These are phyloP conservation scores for Eugnorisma glareosa DNA, from an alignment of 2,888 invertebrate species.

Conservation along the genomic window DNA sequence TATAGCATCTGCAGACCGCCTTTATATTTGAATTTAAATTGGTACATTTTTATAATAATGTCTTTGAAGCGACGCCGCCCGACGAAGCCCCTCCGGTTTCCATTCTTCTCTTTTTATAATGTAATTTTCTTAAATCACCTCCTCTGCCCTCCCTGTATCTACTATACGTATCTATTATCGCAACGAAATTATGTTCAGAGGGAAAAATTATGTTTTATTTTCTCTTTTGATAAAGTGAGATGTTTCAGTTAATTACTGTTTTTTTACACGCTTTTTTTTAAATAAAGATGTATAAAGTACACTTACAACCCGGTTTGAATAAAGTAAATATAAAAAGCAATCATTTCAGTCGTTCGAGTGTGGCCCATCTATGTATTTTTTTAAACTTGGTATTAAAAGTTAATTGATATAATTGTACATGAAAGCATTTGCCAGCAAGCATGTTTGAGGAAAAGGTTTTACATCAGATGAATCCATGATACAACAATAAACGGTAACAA, in stretches of 20 bases:
- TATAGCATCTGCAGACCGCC: slow-evolving; percentile 71
- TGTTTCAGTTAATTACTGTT: slow-evolving; percentile 2
- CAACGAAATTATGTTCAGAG: slow-evolving; percentile 61
- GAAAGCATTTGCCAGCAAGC: neutral
- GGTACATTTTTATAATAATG: slow-evolving; percentile 87
- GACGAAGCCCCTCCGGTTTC: slow-evolving; percentile 76
- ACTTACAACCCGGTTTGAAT: neutral
- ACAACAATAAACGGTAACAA: slow-evolving; percentile 45
- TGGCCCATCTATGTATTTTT: neutral
- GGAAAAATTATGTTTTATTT: slow-evolving; percentile 41
- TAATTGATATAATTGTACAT: neutral
- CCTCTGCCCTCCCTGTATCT: slow-evolving; percentile 75
- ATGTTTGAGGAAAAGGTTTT: neutral
- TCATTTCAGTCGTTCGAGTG: neutral
- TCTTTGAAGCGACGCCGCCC: slow-evolving; percentile 81
- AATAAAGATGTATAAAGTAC: neutral
- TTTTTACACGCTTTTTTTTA: neutral
- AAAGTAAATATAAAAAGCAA: neutral
- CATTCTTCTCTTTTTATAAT: slow-evolving; percentile 86
- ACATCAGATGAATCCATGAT: slow-evolving; percentile 37
- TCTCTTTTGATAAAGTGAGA: slow-evolving; percentile 3
- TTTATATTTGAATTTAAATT: slow-evolving; percentile 88
- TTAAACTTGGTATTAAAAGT: neutral
- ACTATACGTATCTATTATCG: slow-evolving; percentile 69
- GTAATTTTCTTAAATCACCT: slow-evolving; percentile 89